These are phyloP conservation scores for Phalera bucephala DNA, from an alignment of 2,888 invertebrate genomes.

Conservation along the genomic window DNA sequence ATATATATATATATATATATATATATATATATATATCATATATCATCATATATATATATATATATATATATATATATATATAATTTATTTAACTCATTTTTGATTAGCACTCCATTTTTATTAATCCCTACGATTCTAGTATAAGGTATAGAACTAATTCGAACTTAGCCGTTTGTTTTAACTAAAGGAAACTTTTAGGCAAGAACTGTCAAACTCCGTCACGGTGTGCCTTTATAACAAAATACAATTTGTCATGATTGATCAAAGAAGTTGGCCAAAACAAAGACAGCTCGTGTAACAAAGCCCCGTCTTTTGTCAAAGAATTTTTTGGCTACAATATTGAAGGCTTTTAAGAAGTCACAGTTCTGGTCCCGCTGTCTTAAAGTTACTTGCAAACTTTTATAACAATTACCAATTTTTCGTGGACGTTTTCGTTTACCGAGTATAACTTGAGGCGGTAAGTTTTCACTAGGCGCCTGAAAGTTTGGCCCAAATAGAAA, in stretches of 20 bases:
- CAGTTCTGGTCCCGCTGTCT: constrained; percentile 7
- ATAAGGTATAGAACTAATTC: constrained; percentile 57
- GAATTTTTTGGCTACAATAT: constrained; percentile 42
- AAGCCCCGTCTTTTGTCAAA: constrained; percentile 50
- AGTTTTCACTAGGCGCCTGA: constrained; percentile 1
- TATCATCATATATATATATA: too few species aligned
- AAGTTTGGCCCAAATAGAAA: too few species aligned
- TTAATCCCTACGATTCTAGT: too few species aligned
- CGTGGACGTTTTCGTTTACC: constrained; percentile 1
- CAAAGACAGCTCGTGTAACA: constrained; percentile 55
- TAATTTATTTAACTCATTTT: too few species aligned
- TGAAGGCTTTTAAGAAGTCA: constrained; percentile 34
- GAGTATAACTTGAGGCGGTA: not conserved
- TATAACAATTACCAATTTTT: constrained; percentile 8
- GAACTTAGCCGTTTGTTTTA: constrained; percentile 53
- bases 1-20: too few species aligned
- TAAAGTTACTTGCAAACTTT: constrained; percentile 19
- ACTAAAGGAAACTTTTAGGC: constrained; percentile 55
- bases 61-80: too few species aligned
- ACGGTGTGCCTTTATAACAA: constrained; percentile 64
- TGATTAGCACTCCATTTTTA: too few species aligned
- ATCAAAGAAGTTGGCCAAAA: constrained; percentile 71
- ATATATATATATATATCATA: too few species aligned
- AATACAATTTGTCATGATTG: constrained; percentile 79
- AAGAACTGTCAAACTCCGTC: constrained; percentile 70